Conservation (phyloP, 1,140 invertebrate species). For the Adelges cooleyi region DNA sequence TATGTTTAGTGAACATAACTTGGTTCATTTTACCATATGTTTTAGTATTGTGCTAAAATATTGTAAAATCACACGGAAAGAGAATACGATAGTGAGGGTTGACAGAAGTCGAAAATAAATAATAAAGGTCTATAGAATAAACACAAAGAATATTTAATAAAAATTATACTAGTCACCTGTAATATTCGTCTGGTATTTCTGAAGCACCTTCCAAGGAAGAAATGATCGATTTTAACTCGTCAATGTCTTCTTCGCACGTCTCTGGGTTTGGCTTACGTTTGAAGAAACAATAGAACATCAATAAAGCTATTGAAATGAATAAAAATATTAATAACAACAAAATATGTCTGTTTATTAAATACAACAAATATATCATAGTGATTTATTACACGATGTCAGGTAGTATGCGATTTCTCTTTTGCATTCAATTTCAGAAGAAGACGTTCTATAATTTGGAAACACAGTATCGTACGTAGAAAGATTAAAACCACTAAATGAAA, state of each 20-base stretch:
- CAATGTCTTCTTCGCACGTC: slow-evolving; percentile 50
- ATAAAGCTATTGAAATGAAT: slow-evolving; percentile 44
- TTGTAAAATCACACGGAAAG: too few relatives aligned
- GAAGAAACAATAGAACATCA: slow-evolving; percentile 60
- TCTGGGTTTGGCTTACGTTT: slow-evolving; percentile 53
- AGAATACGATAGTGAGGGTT: too few relatives aligned
- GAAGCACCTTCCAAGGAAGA: background rate
- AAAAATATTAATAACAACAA: slow-evolving; percentile 36
- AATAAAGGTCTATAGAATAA: too few relatives aligned
- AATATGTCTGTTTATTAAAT: slow-evolving; percentile 16
- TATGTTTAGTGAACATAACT: too few relatives aligned
- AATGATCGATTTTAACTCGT: slow-evolving; percentile 41
- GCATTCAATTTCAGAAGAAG: background rate
- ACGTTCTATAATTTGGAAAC: background rate
- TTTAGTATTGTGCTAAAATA: too few relatives aligned
- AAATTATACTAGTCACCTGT: too few relatives aligned
- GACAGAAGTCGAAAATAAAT: too few relatives aligned
- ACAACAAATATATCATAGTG: background rate
- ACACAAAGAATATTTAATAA: too few relatives aligned
- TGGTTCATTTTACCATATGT: too few relatives aligned
- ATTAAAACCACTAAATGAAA: background rate
- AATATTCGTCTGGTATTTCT: background rate
- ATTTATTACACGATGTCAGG: slow-evolving; percentile 32
- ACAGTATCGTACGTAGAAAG: background rate
- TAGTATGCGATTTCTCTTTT: background rate